Evolutionary conservation across 2,113 vertebrate genomes (phyloP).

Genomic region (Nasalis larvatus): DNA sequence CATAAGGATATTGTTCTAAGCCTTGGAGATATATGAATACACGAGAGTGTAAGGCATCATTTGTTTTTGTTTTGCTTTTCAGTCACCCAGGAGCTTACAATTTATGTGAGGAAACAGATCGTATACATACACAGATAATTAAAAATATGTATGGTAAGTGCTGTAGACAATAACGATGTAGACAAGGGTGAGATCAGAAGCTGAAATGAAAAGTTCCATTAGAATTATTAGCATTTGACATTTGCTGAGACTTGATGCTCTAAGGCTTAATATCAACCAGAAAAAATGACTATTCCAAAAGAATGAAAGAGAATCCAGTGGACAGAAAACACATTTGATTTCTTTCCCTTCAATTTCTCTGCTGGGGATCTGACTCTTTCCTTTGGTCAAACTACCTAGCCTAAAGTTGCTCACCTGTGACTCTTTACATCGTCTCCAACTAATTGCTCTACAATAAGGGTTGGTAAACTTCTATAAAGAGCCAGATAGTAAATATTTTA

Average conservation of each 20-base stretch:
- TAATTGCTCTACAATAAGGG: neutral
- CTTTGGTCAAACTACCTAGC: neutral
- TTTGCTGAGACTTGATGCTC: neutral
- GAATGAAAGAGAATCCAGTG: neutral
- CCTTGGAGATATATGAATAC: neutral
- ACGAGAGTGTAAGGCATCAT: neutral
- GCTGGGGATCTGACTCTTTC: neutral
- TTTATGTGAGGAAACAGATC: neutral
- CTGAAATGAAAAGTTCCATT: neutral
- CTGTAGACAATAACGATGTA: neutral
- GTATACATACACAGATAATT: neutral
- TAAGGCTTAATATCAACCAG: neutral
- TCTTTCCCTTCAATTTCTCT: neutral
- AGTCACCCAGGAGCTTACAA: neutral
- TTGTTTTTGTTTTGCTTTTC: neutral
- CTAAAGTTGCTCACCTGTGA: neutral
- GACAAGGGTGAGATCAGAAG: neutral
- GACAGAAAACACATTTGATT: neutral
- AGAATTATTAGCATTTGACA: slow-evolving; percentile 17
- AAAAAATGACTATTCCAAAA: neutral
- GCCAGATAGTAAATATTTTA: neutral
- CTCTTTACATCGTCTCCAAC: neutral
- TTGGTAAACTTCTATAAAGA: neutral
- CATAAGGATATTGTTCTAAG: neutral
- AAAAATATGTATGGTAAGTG: neutral